Base-by-base conservation (phyloP, 1,140 invertebrate species). In the Triops longicaudatus region DNA sequence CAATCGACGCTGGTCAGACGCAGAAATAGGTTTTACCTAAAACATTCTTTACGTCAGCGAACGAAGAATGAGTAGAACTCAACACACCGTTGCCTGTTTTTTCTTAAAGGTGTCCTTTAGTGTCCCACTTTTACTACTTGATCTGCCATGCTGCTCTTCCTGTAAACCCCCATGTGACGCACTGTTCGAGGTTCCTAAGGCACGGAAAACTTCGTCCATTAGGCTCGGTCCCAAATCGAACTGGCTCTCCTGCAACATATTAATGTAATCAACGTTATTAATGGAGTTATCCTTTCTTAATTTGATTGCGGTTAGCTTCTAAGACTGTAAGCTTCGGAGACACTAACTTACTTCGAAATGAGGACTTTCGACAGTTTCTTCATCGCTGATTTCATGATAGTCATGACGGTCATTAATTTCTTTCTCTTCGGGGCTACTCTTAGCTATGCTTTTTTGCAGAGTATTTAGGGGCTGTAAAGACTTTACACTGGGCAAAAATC, bases 201-300 rank as follows among this genome's bases (percentile, higher is more conserved):
- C 92, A 80, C 91, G 90, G 81, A 98, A 93, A 85, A 98, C 94
- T 85, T 98, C 96, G 82, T 97, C 96, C 81, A 98, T 87, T 43
- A 98, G 85, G 79, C 95, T 98, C 10, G 95, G 93, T 14, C 95
- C 95, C 82, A 97, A 92, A 85, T 98, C 96, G 78, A 94, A 91
- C 73, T 91, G 89, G 84, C 88, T 90, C 89, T 90, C 81, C 27
- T 73, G 27, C 37, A n/a, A 73, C 7, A 17, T 73, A 17, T 73
- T 27, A 73, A 41, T 22, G 1, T 1, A 37, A 37, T 37, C 31
- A 17, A 14, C 0, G n/a, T 31, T 73, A 11, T 26, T 26, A 10
- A 73, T 41, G 14, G 6, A 26, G n/a, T 1, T 12, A 7, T 73
- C 1, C 10, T 26, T 41, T 41, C 12, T 73, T 73, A 73, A 22